Evolutionary conservation across 1,140 invertebrate genomes (phyloP).

Genomic region (Babylonia areolata): DNA sequence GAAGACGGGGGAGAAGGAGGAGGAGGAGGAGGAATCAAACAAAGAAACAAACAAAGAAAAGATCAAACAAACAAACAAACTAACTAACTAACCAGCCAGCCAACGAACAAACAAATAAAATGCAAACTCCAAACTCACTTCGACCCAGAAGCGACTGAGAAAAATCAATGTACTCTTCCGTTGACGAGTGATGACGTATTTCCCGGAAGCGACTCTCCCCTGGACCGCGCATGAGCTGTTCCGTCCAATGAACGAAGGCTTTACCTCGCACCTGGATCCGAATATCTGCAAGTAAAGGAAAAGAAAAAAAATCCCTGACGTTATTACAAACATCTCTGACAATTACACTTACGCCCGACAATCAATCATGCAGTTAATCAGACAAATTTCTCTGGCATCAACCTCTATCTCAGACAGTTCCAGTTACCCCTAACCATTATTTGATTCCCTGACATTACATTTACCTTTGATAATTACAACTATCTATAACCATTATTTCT

Average conservation of each 20-base stretch:
- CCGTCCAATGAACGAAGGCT: conserved; percentile 70
- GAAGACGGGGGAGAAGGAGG: too few relatives aligned
- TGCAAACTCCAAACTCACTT: conserved; percentile 42
- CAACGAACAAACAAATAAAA: too few relatives aligned
- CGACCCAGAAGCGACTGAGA: conserved; percentile 45
- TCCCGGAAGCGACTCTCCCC: conserved; percentile 57
- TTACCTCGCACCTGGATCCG: conserved; percentile 57
- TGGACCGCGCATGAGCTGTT: conserved; percentile 61
- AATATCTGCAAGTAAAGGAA: conserved; percentile 55
- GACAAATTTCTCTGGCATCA: neutral
- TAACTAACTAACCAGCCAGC: too few relatives aligned
- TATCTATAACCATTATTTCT: too few relatives aligned
- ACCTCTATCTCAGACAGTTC: neutral
- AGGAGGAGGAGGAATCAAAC: too few relatives aligned
- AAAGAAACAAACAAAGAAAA: too few relatives aligned
- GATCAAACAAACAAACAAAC: too few relatives aligned
- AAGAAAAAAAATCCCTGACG: neutral
- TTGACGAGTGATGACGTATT: conserved; percentile 61
- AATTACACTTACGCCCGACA: neutral
- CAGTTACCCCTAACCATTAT: too few relatives aligned
- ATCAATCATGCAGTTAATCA: neutral
- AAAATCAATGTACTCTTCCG: conserved; percentile 64
- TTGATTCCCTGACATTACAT: too few relatives aligned
- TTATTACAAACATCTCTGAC: neutral
- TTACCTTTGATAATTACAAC: too few relatives aligned